A percentile compares a stretch with the other conserved stretches of the same genome.
phyloP scores from a whole-genome alignment of 2,113 vertebrate species.

The Mixornis gularis region DNA sequence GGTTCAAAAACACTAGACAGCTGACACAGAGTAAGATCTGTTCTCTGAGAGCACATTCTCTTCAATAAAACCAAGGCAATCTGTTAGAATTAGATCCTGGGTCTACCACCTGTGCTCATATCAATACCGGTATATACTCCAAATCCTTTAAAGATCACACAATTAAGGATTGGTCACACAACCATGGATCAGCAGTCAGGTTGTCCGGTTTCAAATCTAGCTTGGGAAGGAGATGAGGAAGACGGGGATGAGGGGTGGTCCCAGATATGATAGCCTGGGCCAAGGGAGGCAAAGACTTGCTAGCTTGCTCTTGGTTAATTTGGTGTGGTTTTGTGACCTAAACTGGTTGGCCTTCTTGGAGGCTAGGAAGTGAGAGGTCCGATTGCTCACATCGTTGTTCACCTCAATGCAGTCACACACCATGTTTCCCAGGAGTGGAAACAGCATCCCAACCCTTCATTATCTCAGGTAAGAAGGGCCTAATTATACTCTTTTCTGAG shows the following conservation, averaged over 20 bases:
- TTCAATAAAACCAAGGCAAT: background rate
- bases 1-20: constrained; percentile 12
- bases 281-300: background rate
- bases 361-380: background rate
- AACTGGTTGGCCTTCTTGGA: background rate
- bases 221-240: background rate
- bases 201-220: background rate
- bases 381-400: background rate
- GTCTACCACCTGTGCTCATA: background rate
- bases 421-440: background rate
- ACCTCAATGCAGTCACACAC: background rate
- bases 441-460: accelerated
- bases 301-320: background rate
- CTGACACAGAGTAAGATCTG: background rate
- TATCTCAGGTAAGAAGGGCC: background rate
- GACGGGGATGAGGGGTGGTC: accelerated
- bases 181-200: background rate
- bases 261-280: background rate
- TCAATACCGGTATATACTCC: background rate
- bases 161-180: background rate
- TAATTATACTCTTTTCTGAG: background rate
- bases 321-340: background rate
- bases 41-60: background rate
- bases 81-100: background rate
- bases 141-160: background rate